These are phyloP conservation scores for Chloebia gouldiae DNA, from an alignment of 2,113 vertebrate genomes.

Conservation along the genomic window DNA sequence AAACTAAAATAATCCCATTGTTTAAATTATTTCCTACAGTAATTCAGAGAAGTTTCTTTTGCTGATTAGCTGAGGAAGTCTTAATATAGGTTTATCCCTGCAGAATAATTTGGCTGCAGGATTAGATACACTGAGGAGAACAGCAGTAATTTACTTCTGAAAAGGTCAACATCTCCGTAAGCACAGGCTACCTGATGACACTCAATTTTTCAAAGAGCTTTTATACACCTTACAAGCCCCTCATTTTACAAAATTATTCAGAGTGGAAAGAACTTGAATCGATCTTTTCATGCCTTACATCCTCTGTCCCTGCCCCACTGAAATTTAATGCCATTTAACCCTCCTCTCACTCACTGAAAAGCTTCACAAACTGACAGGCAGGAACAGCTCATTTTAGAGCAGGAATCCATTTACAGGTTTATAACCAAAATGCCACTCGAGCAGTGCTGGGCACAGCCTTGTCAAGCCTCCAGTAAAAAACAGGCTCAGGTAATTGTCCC, in stretches of 20 bases:
- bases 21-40: not conserved
- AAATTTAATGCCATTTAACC: not conserved
- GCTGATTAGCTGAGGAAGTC: slow-evolving; percentile 13
- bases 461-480: not conserved
- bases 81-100: not conserved
- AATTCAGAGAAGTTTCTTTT: not conserved
- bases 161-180: slow-evolving; percentile 36
- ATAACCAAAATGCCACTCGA: not conserved
- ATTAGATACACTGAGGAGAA: slow-evolving; percentile 28
- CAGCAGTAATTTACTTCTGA: slow-evolving; percentile 36
- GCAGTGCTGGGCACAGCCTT: not conserved
- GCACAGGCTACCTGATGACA: slow-evolving; percentile 35
- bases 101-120: slow-evolving; percentile 17
- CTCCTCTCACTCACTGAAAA: not conserved
- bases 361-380: not conserved
- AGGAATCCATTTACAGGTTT: not conserved
- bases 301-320: not conserved
- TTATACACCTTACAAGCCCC: not conserved
- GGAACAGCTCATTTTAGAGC: not conserved
- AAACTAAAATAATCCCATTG: not conserved
- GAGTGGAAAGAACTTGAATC: not conserved
- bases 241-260: not conserved
- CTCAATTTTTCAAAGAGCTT: slow-evolving; percentile 17
- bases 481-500: not conserved
- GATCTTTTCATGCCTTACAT: not conserved